phyloP scores from a whole-genome alignment of 2,888 invertebrate species.

The Tuta absoluta region DNA sequence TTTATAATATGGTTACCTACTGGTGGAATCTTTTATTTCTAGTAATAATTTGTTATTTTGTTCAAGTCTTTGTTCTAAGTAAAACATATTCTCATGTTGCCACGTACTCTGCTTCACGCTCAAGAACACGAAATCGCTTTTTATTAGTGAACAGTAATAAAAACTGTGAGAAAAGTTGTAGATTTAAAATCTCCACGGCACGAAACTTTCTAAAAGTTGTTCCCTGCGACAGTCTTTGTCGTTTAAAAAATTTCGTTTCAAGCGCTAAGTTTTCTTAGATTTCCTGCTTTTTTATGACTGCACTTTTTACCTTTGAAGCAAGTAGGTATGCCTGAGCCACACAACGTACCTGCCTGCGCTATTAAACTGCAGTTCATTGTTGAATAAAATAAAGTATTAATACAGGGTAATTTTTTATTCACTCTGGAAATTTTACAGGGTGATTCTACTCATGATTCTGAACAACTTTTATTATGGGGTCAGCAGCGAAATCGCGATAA shows the following conservation, averaged over 20 bases:
- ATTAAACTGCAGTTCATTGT: too few species aligned
- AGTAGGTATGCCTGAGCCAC: too few species aligned
- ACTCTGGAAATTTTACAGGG: too few species aligned
- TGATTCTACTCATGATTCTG: too few species aligned
- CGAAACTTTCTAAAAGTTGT: constrained; percentile 17
- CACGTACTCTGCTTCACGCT: background rate
- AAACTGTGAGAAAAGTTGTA: background rate
- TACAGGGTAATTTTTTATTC: too few species aligned
- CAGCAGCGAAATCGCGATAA: too few species aligned
- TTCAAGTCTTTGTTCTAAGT: background rate
- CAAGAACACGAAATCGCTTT: background rate
- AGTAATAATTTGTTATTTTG: constrained; percentile 20
- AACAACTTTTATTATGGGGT: too few species aligned
- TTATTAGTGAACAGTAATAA: constrained; percentile 14
- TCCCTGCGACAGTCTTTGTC: background rate
- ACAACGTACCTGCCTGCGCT: too few species aligned
- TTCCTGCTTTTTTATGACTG: background rate
- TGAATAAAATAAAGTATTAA: too few species aligned
- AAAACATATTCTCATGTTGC: background rate
- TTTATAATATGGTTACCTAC: too few species aligned
- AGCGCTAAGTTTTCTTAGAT: constrained; percentile 1
- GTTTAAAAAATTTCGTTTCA: constrained; percentile 10
- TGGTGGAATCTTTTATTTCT: too few species aligned
- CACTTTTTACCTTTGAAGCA: background rate
- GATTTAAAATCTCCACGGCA: constrained; percentile 12